These are phyloP conservation scores for Anoplolepis gracilipes DNA, from an alignment of 1,140 invertebrate species.

Conservation along the genomic window DNA sequence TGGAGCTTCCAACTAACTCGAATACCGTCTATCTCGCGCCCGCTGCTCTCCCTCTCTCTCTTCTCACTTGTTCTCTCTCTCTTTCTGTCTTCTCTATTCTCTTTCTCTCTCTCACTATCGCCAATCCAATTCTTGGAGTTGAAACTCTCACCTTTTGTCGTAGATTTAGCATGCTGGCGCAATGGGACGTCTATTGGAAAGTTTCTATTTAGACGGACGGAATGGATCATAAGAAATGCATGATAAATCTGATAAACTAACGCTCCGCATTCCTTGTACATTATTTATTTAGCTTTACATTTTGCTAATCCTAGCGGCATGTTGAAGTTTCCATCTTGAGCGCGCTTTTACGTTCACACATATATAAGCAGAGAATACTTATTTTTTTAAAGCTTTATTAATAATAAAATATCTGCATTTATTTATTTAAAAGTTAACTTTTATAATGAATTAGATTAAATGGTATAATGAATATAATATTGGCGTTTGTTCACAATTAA, in stretches of 20 bases:
- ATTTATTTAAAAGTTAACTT: not conserved
- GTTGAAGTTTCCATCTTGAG: not conserved
- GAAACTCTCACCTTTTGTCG: constrained; percentile 34
- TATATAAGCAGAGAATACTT: constrained; percentile 7
- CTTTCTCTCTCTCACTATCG: not conserved
- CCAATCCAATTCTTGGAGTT: constrained; percentile 54
- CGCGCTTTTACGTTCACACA: not conserved
- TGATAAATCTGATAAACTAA: constrained; percentile 35
- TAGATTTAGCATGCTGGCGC: constrained; percentile 45
- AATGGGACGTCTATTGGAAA: not conserved
- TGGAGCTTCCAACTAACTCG: constrained; percentile 63
- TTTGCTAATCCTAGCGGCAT: not conserved
- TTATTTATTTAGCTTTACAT: constrained; percentile 20
- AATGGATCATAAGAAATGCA: constrained; percentile 59
- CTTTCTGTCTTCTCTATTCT: not conserved
- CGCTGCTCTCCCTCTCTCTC: not conserved
- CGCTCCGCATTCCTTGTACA: not conserved
- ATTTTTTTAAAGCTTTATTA: not conserved
- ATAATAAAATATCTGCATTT: not conserved
- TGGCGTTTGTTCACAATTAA: not conserved
- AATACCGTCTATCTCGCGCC: constrained; percentile 37
- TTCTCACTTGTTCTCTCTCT: not conserved
- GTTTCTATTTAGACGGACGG: constrained; percentile 13
- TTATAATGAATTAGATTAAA: not conserved
- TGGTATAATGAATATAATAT: not conserved